These are phyloP conservation scores for Poeciliopsis turneri DNA, from an alignment of 2,797 vertebrate species.

Conservation along the genomic window DNA sequence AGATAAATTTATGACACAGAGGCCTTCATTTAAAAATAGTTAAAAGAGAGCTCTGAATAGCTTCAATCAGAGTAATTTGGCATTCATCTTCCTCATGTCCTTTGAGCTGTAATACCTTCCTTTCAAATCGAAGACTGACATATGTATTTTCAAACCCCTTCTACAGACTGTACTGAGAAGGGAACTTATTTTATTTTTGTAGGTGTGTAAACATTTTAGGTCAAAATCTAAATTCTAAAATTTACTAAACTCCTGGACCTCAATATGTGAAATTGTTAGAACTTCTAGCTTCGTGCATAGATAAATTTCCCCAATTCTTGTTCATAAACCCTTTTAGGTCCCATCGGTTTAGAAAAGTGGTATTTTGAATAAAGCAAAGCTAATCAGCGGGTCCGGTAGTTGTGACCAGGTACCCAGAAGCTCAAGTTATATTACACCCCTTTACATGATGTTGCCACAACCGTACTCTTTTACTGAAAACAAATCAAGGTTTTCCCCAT, in stretches of 20 bases:
- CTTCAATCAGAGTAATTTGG: constrained; percentile 32
- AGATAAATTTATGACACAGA: constrained; percentile 53
- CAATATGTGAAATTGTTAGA: background rate
- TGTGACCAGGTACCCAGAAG: background rate
- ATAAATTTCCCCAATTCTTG: background rate
- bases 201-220: background rate
- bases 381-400: background rate
- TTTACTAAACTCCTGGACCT: background rate
- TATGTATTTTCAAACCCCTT: background rate
- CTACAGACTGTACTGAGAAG: background rate
- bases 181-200: background rate
- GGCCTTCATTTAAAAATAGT: constrained; percentile 51
- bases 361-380: background rate
- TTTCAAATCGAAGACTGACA: constrained; percentile 19
- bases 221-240: background rate
- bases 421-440: background rate
- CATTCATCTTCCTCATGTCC: constrained; percentile 21
- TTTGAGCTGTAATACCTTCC: constrained; percentile 9
- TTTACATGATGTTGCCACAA: background rate
- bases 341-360: background rate
- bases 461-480: background rate
- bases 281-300: background rate
- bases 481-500: background rate
- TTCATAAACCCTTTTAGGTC: background rate
- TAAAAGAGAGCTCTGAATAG: constrained; percentile 34